Conservation (phyloP, 2,797 vertebrate species). For the Aselliscus stoliczkanus region DNA sequence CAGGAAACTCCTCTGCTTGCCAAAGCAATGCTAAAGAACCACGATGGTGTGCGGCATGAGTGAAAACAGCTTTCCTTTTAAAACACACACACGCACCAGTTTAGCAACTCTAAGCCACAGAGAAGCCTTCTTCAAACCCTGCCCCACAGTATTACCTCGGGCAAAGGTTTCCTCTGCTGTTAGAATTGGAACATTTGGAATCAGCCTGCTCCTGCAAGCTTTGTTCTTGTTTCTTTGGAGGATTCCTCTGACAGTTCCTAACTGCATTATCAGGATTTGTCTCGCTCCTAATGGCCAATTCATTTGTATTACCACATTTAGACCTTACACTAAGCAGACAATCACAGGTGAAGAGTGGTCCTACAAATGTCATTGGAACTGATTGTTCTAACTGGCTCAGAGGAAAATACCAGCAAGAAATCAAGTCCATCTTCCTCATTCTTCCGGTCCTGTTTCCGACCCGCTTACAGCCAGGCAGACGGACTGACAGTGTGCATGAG, state of each 20-base stretch:
- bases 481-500: accelerated
- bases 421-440: neutral
- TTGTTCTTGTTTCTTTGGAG: constrained; percentile 29
- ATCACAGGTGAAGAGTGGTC: neutral
- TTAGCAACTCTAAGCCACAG: neutral
- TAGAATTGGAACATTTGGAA: neutral
- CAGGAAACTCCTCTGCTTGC: neutral
- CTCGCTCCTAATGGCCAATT: constrained; percentile 36
- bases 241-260: constrained; percentile 46
- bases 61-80: neutral
- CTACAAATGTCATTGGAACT: neutral
- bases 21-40: neutral
- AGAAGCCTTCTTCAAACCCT: neutral
- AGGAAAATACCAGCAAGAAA: neutral
- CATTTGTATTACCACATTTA: constrained; percentile 52
- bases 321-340: constrained; percentile 14
- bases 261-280: constrained; percentile 47
- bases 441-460: neutral
- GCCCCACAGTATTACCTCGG: neutral
- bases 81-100: neutral
- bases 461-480: neutral
- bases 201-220: neutral
- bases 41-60: neutral
- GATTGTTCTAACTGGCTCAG: neutral
- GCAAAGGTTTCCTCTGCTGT: neutral